Percentiles rank a stretch among this genome's conserved stretches.
Evolutionary conservation across 2,113 vertebrate genomes (phyloP).

Genomic region (Sturnus vulgaris): DNA sequence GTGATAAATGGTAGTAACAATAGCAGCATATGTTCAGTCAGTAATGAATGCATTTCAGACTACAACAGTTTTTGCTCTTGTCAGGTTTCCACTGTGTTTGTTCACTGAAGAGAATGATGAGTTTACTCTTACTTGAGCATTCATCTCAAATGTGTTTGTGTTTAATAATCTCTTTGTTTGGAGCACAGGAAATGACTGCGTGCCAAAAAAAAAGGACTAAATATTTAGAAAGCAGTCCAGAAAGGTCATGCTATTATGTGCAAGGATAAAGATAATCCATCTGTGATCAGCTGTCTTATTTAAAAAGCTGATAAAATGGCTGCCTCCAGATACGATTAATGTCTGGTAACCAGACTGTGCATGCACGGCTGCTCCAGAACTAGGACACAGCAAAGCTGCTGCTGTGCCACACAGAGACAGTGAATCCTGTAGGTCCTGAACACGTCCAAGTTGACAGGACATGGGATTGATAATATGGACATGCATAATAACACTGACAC

Average conservation of each 20-base stretch:
- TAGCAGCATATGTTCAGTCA: neutral
- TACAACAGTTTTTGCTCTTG: neutral
- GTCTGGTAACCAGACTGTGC: neutral
- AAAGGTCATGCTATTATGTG: neutral
- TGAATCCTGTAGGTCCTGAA: neutral
- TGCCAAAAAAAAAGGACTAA: neutral
- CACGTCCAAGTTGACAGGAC: neutral
- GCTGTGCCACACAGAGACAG: neutral
- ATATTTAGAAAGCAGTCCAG: conserved; percentile 22
- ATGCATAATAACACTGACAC: neutral
- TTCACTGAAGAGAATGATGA: conserved; percentile 10
- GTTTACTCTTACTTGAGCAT: conserved; percentile 10
- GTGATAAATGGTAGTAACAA: neutral
- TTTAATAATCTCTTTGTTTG: conserved; percentile 14
- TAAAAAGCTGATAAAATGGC: neutral
- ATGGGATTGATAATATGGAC: neutral
- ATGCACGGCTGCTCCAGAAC: neutral
- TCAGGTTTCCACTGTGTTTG: conserved; percentile 2
- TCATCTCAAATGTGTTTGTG: neutral
- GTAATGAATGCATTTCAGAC: neutral
- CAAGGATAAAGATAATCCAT: conserved; percentile 13
- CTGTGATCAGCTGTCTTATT: neutral
- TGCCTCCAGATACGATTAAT: neutral
- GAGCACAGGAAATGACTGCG: conserved; percentile 8
- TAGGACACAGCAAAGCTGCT: neutral